phyloP scores from a whole-genome alignment of 2,113 vertebrate species.

The Tor tambroides region DNA sequence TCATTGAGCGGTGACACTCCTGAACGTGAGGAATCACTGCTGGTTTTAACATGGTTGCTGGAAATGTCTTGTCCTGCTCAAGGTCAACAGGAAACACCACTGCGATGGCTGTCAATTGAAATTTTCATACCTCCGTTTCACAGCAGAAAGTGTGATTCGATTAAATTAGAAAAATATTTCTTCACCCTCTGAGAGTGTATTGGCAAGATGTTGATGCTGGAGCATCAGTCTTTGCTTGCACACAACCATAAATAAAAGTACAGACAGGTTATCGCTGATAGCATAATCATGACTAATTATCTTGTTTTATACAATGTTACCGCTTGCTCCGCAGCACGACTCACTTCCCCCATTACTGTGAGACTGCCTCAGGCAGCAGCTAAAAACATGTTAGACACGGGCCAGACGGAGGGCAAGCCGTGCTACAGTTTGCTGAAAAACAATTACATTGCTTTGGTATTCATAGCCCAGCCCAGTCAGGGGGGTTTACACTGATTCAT shows the following conservation, averaged over 20 bases:
- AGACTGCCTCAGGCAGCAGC: no score
- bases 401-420: slow-evolving; percentile 44
- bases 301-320: slow-evolving; percentile 48
- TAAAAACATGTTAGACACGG: slow-evolving; percentile 41
- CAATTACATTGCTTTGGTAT: slow-evolving; percentile 21
- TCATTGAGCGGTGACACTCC: slow-evolving; percentile 2
- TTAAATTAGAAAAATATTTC: background rate
- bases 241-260: slow-evolving; percentile 36
- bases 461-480: slow-evolving; percentile 39
- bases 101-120: background rate
- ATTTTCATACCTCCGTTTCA: slow-evolving; percentile 23
- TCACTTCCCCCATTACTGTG: slow-evolving; percentile 44
- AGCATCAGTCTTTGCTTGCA: slow-evolving; percentile 35
- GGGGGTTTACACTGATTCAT: slow-evolving; percentile 59
- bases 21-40: background rate
- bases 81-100: background rate
- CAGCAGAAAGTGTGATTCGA: background rate
- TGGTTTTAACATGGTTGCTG: background rate
- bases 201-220: slow-evolving; percentile 4
- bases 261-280: slow-evolving; percentile 49
- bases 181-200: background rate
- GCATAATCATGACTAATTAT: slow-evolving; percentile 47
- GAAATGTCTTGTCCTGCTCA: slow-evolving; percentile 7
- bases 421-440: slow-evolving; percentile 45
- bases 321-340: slow-evolving; percentile 15